phyloP scores from a whole-genome alignment of 1,140 invertebrate species.

The Caenorhabditis inopinata region DNA sequence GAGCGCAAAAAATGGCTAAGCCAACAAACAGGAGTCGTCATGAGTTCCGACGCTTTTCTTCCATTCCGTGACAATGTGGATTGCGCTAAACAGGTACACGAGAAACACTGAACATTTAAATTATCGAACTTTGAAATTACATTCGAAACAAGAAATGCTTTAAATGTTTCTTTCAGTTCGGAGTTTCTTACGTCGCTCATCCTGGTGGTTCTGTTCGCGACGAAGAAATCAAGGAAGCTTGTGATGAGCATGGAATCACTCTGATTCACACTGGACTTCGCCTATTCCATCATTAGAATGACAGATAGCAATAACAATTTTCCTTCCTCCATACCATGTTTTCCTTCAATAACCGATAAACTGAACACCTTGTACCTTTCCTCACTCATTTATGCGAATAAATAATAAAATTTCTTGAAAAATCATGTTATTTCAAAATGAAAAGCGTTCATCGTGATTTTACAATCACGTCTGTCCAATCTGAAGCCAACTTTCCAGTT shows the following conservation, averaged over 20 bases:
- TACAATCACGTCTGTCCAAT: conserved; percentile 3
- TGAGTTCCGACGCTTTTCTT: conserved; percentile 98
- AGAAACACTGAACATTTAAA: too few relatives aligned
- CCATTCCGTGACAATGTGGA: conserved; percentile 97
- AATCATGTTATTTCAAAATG: background rate
- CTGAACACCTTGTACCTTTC: background rate
- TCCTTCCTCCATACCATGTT: background rate
- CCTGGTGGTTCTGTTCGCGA: conserved; percentile 82
- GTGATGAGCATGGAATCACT: conserved; percentile 84
- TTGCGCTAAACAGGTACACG: conserved; percentile 72
- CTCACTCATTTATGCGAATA: background rate
- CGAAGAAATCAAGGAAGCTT: conserved; percentile 82
- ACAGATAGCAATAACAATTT: background rate
- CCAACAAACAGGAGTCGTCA: conserved; percentile 79
- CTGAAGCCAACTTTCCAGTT: conserved; percentile 3
- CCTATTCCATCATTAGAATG: conserved; percentile 86
- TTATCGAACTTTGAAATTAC: background rate
- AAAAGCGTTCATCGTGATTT: background rate
- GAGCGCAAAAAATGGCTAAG: conserved; percentile 80
- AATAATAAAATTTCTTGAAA: background rate
- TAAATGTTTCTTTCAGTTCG: conserved; percentile 74
- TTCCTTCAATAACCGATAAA: background rate
- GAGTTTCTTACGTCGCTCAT: conserved; percentile 86
- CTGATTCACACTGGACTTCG: conserved; percentile 86
- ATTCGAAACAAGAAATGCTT: too few relatives aligned